Base-by-base conservation (phyloP, 2,888 invertebrate genomes). In the Plebejus anna region DNA sequence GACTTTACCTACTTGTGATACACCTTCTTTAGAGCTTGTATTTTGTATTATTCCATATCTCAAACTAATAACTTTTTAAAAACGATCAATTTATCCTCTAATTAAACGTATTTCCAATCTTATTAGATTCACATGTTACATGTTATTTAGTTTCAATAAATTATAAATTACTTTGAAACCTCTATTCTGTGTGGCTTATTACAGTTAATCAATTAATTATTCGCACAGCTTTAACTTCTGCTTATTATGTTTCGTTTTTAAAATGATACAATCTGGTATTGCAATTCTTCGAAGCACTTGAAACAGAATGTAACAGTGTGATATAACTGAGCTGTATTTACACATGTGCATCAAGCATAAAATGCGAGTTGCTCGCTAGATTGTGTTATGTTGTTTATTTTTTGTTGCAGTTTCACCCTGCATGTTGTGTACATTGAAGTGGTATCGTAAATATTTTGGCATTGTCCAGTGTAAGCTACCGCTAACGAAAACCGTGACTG, bases 361-460 rank as follows among this genome's bases (percentile, higher is more conserved):
- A 75, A 76, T 77, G 61, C 76, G 78, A 79, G 81, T 78, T 79
- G 86, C 84, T 86, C 55, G 87, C 89, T 84, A 36, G 47, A 73
- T 73, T 51, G 47, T 73, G 73, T 73, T 73, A 73, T 73, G 16
- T 5, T 90, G 81, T 84, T 88, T 84, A 88, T 88, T 93, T 94
- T 94, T 89, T 94, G 95, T 94, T 95, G 95, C 95, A 95, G 95
- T 95, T 90, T 88, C 89, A 90, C 90, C 91, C 93, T 92, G 95
- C 95, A 95, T 95, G 95, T 93, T 91, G 87, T 91, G 89, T 90
- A 88, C 87, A 86, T 91, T 92, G 90, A 88, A 90, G 90, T 90
- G 89, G 89, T 91, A 89, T 91, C 85, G 89, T 92, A 88, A 88
- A 90, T 91, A 90, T 89, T 85, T 90, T 91, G 90, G 88, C 89